These are phyloP conservation scores for Parazoanthus swiftii DNA, from an alignment of 92 coral and sea anemone species.

Conservation along the genomic window DNA sequence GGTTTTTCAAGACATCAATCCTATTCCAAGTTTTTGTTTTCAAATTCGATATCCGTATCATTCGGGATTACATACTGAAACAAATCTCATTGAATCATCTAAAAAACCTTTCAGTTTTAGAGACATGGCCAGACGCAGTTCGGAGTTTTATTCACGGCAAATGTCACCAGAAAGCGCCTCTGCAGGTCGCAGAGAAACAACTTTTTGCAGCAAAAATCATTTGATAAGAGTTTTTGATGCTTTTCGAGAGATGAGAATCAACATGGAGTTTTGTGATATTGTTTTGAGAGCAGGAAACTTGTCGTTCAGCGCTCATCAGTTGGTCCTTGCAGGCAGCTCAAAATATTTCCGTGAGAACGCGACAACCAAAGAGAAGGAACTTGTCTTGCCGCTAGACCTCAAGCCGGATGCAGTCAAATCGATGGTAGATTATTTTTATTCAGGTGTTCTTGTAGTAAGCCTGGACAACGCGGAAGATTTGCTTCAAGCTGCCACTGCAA, in stretches of 20 bases:
- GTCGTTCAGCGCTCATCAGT: constrained; percentile 69
- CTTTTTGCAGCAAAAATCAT: constrained; percentile 39
- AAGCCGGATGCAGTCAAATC: constrained; percentile 65
- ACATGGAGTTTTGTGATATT: constrained; percentile 81
- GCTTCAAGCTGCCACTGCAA: constrained; percentile 57
- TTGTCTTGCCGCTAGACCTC: constrained; percentile 55
- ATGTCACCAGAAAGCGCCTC: constrained; percentile 1
- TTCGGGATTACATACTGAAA: neutral
- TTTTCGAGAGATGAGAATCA: constrained; percentile 76
- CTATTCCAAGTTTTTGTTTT: neutral
- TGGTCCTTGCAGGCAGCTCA: constrained; percentile 79
- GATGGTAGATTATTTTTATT: constrained; percentile 79
- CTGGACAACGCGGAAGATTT: constrained; percentile 61
- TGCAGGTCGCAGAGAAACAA: neutral
- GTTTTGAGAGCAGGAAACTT: constrained; percentile 70
- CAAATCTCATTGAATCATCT: neutral
- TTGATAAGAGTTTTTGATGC: constrained; percentile 45
- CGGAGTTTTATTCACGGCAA: constrained; percentile 37
- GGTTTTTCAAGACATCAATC: neutral
- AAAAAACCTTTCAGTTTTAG: neutral
- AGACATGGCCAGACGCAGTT: constrained; percentile 34
- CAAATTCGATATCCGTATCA: neutral
- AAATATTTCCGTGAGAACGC: constrained; percentile 68
- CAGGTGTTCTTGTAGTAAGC: constrained; percentile 64
- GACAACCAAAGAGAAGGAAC: constrained; percentile 37